A percentile compares a stretch with the other conserved stretches of the same genome.
Evolutionary conservation across 1,140 invertebrate genomes (phyloP).

Genomic region (Cyrtorhinus lividipennis): DNA sequence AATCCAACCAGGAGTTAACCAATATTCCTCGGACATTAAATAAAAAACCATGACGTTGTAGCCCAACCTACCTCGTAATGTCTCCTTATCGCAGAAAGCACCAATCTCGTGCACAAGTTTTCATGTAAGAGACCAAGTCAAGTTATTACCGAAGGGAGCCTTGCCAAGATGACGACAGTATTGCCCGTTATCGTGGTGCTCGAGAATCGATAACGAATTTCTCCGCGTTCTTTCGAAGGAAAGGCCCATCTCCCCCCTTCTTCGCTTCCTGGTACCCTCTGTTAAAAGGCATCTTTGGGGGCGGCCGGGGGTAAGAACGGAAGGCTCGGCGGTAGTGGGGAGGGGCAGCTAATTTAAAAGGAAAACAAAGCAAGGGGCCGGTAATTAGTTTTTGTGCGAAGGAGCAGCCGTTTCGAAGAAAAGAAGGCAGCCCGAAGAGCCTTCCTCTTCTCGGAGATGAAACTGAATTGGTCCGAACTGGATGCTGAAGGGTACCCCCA

Average conservation of each 20-base stretch:
- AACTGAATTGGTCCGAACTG: slow-evolving; percentile 4
- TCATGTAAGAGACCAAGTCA: no score
- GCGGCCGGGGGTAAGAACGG: neutral
- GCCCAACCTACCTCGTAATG: no score
- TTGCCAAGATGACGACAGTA: no score
- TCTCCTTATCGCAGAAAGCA: no score
- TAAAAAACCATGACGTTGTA: no score
- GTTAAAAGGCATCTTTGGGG: neutral
- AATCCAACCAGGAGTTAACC: no score
- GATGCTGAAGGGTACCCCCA: no score
- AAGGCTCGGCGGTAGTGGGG: neutral
- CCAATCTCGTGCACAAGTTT: no score
- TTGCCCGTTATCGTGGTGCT: no score
- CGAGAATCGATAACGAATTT: neutral
- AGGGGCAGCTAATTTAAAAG: slow-evolving; percentile 7
- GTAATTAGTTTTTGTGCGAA: slow-evolving; percentile 7
- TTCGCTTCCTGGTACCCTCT: neutral
- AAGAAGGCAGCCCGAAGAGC: neutral
- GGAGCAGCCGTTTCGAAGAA: neutral
- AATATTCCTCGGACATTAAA: no score
- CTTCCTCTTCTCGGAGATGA: neutral
- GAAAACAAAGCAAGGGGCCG: slow-evolving; percentile 9
- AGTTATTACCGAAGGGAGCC: no score
- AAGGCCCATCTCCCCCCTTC: neutral
- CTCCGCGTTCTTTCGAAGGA: neutral